Conservation (phyloP, 2,888 invertebrate genomes). For the Neoascia interrupta region DNA sequence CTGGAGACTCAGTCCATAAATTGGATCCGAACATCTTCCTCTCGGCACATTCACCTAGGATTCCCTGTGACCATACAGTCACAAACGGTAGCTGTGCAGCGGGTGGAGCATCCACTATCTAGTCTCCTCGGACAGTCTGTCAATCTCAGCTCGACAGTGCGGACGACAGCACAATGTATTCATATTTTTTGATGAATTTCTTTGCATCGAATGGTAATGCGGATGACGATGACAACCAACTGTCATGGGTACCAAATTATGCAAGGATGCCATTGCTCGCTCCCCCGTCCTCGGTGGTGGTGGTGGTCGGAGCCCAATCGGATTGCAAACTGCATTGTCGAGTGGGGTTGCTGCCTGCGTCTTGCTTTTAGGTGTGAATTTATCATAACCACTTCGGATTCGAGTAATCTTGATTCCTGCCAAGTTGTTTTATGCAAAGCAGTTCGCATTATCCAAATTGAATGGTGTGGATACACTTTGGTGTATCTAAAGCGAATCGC, state of each 20-base stretch:
- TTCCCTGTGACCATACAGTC: constrained; percentile 43
- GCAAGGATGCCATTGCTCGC: neutral
- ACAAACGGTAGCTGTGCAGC: constrained; percentile 43
- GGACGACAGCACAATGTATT: constrained; percentile 66
- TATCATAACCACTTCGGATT: constrained; percentile 60
- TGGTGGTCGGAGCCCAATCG: constrained; percentile 30
- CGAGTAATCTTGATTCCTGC: constrained; percentile 59
- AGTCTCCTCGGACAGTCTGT: constrained; percentile 37
- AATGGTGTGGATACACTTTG: constrained; percentile 28
- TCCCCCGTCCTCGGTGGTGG: neutral
- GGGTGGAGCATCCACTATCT: constrained; percentile 44
- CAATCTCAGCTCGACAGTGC: constrained; percentile 23
- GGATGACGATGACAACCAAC: constrained; percentile 2
- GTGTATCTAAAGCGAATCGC: constrained; percentile 24
- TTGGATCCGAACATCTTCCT: constrained; percentile 61
- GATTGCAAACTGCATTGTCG: constrained; percentile 55
- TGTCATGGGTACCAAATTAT: constrained; percentile 24
- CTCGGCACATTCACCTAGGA: constrained; percentile 8
- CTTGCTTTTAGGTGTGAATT: constrained; percentile 66
- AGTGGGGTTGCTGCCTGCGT: constrained; percentile 35
- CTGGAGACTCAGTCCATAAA: constrained; percentile 60
- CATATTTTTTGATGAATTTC: constrained; percentile 69
- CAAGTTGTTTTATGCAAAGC: constrained; percentile 69
- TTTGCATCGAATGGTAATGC: constrained; percentile 61
- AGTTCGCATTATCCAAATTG: constrained; percentile 70